These are phyloP conservation scores for Camponotus pennsylvanicus DNA, from an alignment of 1,140 invertebrate genomes.

Conservation along the genomic window DNA sequence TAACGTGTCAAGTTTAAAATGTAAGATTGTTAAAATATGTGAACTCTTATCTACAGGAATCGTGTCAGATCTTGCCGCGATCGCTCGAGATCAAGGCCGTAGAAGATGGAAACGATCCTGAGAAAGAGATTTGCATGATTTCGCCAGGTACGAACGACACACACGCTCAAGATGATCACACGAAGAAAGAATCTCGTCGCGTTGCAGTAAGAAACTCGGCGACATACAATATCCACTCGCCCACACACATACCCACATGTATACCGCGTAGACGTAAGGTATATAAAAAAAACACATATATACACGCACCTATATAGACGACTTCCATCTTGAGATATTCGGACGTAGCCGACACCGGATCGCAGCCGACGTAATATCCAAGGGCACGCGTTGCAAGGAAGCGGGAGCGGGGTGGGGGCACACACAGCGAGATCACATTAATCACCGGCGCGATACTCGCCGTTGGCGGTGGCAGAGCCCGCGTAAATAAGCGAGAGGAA, in stretches of 20 bases:
- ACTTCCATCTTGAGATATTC: conserved; percentile 81
- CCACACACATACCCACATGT: background rate
- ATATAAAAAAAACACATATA: background rate
- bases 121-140: background rate
- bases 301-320: conserved; percentile 80
- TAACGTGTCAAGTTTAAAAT: background rate
- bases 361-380: conserved; percentile 72
- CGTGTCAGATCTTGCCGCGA: background rate
- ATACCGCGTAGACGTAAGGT: background rate
- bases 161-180: conserved; percentile 30
- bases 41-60: background rate
- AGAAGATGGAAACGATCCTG: background rate
- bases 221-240: conserved; percentile 10
- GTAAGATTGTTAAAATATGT: background rate
- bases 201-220: background rate
- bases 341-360: conserved; percentile 58
- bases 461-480: background rate
- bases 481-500: background rate
- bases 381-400: conserved; percentile 52
- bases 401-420: background rate
- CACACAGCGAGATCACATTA: conserved; percentile 58
- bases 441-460: background rate
- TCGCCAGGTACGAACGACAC: conserved; percentile 37
- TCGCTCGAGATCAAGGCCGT: conserved; percentile 29
- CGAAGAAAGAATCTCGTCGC: conserved; percentile 34